phyloP scores from a whole-genome alignment of 2,797 vertebrate genomes.

The Mormyrus hasselquistii region DNA sequence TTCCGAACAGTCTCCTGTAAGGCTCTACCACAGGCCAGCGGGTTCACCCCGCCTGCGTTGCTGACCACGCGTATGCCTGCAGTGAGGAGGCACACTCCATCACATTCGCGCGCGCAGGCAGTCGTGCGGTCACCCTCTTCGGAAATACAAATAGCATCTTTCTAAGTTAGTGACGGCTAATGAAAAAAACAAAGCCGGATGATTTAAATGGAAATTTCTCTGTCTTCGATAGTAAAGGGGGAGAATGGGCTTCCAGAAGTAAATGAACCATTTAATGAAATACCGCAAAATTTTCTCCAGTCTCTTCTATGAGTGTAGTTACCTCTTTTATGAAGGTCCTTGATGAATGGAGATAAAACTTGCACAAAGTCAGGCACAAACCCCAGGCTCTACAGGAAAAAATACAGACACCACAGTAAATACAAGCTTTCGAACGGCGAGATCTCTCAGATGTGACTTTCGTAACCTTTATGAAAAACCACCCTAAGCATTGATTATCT shows the following conservation, averaged over 20 bases:
- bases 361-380: conserved; percentile 77
- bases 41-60: conserved; percentile 77
- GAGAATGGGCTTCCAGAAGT: not conserved
- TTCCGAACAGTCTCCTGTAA: conserved; percentile 69
- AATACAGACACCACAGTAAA: not conserved
- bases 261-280: not conserved
- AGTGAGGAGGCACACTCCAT: not conserved
- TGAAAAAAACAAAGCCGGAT: not conserved
- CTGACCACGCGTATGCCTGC: conserved; percentile 76
- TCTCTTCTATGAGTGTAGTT: conserved; percentile 16
- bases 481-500: not conserved
- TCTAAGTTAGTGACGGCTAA: not conserved
- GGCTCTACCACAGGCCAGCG: conserved; percentile 68
- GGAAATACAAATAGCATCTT: not conserved
- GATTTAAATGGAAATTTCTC: not conserved
- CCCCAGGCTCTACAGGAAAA: conserved; percentile 62
- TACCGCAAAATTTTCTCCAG: not conserved
- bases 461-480: not conserved
- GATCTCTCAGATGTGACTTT: not conserved
- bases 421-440: not conserved
- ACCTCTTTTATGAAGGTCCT: conserved; percentile 78
- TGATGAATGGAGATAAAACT: conserved; percentile 68
- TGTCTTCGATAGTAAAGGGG: not conserved
- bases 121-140: not conserved
- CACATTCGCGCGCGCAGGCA: not conserved